Evolutionary conservation across 2,113 vertebrate species (phyloP), one percentile per base, ranked within the genome.

Genomic region (Reinhardtius hippoglossoides): DNA sequence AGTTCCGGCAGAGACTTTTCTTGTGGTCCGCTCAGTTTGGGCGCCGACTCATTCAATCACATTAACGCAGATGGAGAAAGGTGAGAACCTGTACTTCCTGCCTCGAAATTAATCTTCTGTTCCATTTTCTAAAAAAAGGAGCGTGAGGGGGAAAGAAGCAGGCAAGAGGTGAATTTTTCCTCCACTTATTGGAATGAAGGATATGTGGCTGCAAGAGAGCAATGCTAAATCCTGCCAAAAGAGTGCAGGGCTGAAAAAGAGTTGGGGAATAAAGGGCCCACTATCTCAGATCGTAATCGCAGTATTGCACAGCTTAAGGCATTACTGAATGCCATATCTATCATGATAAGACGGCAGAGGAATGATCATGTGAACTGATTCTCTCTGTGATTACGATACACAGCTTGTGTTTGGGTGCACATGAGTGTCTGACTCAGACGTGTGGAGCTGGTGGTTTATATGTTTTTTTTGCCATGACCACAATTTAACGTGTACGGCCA

Each of bases 261-360:
- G 35, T 9, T 40, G 42, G 71, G 71, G 60, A 66, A 87, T 86
- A 81, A 81, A 84, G 65, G 72, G 63, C 16, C 26, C 44, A 65
- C 76, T 81, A 79, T 86, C 71, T 57, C 67, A 82, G 73, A 81
- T 79, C 68, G 73, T 75, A 83, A 90, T 54, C 83, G 82, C 56
- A 72, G 65, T 54, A 58, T 8, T 72, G 78, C 37, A 42, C 37
- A 61, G 83, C 74, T 84, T 60, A 54, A 74, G 88, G 86, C 73
- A 67, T 80, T 67, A 73, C 56, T 71, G 58, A 79, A 71, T 44
- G 56, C 23, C 16, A 40, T 31, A 87, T 88, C 44, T 48, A 48
- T 74, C 88, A 87, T 76, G 62, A 84, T 54, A 54, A 54, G 50
- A 70, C 40, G 46, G 74, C 42, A 40, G 65, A 44, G 83, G 71